Evolutionary conservation across 2,797 vertebrate species (phyloP).

Genomic region (Mastacembelus armatus): DNA sequence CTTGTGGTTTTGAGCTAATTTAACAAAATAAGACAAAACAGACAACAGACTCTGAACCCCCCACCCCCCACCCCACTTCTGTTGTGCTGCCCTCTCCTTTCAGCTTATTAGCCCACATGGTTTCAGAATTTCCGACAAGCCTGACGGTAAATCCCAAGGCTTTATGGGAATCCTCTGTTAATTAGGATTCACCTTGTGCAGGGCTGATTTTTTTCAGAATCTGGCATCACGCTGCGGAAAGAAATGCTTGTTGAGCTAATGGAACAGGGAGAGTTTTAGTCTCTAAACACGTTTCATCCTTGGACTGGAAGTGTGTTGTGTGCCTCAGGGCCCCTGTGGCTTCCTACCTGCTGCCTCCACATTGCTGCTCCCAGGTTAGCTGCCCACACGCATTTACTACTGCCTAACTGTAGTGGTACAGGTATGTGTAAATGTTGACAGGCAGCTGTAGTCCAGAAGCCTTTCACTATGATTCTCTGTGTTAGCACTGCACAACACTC

Average conservation of each 20-base stretch:
- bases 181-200: constrained; percentile 67
- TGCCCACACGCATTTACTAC: constrained; percentile 50
- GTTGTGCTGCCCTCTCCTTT: constrained; percentile 8
- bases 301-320: constrained; percentile 25
- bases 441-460: constrained; percentile 9
- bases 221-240: constrained; percentile 47
- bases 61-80: constrained; percentile 26
- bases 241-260: constrained; percentile 51
- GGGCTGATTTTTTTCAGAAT: constrained; percentile 29
- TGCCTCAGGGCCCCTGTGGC: constrained; percentile 17
- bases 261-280: constrained; percentile 52
- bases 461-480: neutral
- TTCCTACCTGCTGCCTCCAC: constrained; percentile 56
- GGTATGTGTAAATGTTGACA: constrained; percentile 22
- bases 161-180: constrained; percentile 70
- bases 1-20: constrained; percentile 11
- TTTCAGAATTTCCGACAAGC: constrained; percentile 59
- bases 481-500: neutral
- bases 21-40: constrained; percentile 22
- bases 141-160: constrained; percentile 60
- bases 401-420: constrained; percentile 11
- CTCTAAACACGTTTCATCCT: constrained; percentile 52
- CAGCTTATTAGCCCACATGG: constrained; percentile 17
- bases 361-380: constrained; percentile 36
- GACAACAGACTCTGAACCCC: too few species aligned